phyloP scores from a whole-genome alignment of 2,113 vertebrate genomes.

The Electrona antarctica region DNA sequence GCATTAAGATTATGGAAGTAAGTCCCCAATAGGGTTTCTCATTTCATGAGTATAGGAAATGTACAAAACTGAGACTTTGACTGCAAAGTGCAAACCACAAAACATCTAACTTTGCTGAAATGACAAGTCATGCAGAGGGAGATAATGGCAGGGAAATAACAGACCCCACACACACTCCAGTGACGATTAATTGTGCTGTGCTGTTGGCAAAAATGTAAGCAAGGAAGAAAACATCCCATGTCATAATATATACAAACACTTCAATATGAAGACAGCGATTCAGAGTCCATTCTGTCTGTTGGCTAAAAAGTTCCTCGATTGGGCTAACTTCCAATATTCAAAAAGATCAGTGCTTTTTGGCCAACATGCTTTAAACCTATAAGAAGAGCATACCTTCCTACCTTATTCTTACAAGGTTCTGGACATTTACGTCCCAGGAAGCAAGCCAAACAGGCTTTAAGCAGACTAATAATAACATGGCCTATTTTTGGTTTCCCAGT shows the following conservation, averaged over 20 bases:
- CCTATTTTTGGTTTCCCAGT: conserved; percentile 3
- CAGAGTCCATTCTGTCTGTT: conserved; percentile 33
- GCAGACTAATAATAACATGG: conserved; percentile 20
- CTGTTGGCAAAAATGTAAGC: conserved; percentile 42
- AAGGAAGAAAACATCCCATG: conserved; percentile 64
- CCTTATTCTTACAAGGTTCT: no score
- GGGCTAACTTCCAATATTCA: conserved; percentile 20
- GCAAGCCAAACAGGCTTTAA: conserved; percentile 21
- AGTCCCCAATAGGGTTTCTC: conserved; percentile 37
- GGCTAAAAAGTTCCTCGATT: conserved; percentile 1
- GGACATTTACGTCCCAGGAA: no score
- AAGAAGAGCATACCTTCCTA: no score
- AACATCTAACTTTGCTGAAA: conserved; percentile 34
- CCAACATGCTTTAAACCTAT: conserved; percentile 5
- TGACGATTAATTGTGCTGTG: conserved; percentile 28
- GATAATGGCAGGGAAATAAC: conserved; percentile 23
- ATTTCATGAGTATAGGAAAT: conserved; percentile 35
- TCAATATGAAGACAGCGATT: conserved; percentile 73
- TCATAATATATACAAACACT: conserved; percentile 71
- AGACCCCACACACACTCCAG: conserved; percentile 51
- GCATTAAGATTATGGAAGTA: conserved; percentile 29
- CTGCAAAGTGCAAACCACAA: conserved; percentile 29
- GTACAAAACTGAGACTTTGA: conserved; percentile 32
- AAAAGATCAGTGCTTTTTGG: conserved; percentile 38
- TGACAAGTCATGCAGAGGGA: conserved; percentile 36